Base-by-base conservation (phyloP, 1,140 invertebrate genomes). In the Phenacoccus solenopsis region DNA sequence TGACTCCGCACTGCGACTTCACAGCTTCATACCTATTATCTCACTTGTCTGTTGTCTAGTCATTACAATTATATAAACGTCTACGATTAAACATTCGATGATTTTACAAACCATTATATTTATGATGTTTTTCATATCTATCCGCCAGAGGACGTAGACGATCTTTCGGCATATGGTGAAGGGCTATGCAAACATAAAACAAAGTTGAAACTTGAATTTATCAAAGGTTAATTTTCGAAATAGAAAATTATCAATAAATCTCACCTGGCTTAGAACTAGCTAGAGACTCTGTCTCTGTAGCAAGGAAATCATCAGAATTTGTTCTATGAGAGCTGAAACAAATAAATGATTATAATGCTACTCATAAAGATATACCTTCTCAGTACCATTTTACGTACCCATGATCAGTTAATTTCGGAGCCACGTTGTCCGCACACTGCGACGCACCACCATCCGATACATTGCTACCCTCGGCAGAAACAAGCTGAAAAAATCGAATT, bases 381-480 rank as follows among this genome's bases (percentile, higher is more conserved):
- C n/a, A 20, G 20, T 5, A 3, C 4, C 38, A n/a, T 2, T 49
- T 4, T 16, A 67, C 61, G 49, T 28, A 64, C 59, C 59, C 59
- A 27, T 64, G 59, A 64, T 64, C 59, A 4, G 59, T 7, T 10
- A 64, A 24, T 22, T 27, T 64, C 16, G 13, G 38, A 9, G 83
- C 82, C 73, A 85, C 83, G 73, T 87, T 90, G 73, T 94, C 91
- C 64, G 90, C 91, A 79, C 90, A 92, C 78, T 94, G 91, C 10
- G 92, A 94, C 71, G 90, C 90, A 7, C 76, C 74, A 10, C 59
- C 71, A 79, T 95, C 93, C 5, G 93, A 96, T 16, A 94, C 89
- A 79, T 92, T 94, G 70, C 93, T 96, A 70, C 92, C 93, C 77
- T 98, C 94, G 24, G 93, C 91, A n/a, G 93, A 93, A 27, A 98